A percentile compares a stretch with the other conserved stretches of the same genome.
Conservation (phyloP, 2,113 vertebrate genomes). For the Rhinichthys klamathensis region DNA sequence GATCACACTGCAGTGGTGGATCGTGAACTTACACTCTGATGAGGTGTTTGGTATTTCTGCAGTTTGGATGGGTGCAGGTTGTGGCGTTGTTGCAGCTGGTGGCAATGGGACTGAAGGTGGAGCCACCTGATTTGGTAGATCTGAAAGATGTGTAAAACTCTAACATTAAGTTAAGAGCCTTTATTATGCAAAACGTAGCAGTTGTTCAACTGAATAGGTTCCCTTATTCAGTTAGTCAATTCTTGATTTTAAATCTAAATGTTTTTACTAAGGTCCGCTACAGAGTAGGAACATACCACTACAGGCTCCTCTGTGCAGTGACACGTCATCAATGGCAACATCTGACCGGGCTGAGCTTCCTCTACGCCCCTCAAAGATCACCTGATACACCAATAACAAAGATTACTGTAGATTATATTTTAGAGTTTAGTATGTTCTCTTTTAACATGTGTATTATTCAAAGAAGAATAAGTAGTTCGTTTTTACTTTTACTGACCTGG, state of each 20-base stretch:
- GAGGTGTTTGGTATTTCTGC: background rate
- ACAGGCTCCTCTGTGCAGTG: conserved; percentile 69
- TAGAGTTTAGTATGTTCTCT: background rate
- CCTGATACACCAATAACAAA: conserved; percentile 60
- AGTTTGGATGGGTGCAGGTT: background rate
- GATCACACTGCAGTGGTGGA: background rate
- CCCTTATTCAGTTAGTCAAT: too few relatives aligned
- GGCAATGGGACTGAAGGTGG: background rate
- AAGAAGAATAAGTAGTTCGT: background rate
- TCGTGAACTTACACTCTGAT: background rate
- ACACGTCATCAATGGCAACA: conserved; percentile 80
- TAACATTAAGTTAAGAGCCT: background rate
- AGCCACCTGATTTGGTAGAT: background rate
- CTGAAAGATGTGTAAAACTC: background rate
- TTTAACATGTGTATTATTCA: background rate
- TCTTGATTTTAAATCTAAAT: background rate
- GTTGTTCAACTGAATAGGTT: too few relatives aligned
- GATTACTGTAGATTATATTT: too few relatives aligned
- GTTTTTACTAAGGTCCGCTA: background rate
- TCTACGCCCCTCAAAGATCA: conserved; percentile 78
- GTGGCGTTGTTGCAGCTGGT: too few relatives aligned
- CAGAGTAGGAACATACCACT: conserved; percentile 63
- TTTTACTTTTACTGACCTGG: conserved; percentile 51
- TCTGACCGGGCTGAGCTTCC: conserved; percentile 73
- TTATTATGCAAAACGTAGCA: too few relatives aligned